Percentiles rank a stretch among this genome's conserved stretches.
phyloP scores from a whole-genome alignment of 2,113 vertebrate genomes.

The Sapayoa aenigma region DNA sequence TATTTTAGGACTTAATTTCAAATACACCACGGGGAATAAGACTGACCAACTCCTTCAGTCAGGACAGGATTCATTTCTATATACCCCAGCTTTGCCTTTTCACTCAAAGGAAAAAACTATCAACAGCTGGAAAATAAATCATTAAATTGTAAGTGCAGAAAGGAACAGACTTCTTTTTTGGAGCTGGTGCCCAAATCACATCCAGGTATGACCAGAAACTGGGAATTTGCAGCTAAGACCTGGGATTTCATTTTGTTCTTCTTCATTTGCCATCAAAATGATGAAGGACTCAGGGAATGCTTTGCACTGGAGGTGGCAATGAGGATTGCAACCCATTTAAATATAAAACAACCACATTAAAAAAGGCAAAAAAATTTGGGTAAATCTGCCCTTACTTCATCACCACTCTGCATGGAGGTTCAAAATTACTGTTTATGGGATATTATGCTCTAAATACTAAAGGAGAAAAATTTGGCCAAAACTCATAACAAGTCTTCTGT shows the following conservation, averaged over 20 bases:
- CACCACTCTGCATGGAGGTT: background rate
- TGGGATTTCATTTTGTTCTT: constrained; percentile 8
- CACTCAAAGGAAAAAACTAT: background rate
- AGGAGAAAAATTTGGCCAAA: constrained; percentile 14
- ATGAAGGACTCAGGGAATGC: background rate
- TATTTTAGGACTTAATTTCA: background rate
- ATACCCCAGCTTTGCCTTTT: background rate
- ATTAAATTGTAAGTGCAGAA: constrained; percentile 7
- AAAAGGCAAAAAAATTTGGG: background rate
- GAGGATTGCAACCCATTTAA: background rate
- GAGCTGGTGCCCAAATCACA: background rate
- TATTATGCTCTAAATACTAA: constrained; percentile 1
- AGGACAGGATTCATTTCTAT: background rate
- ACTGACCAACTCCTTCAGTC: background rate
- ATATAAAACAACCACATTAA: background rate
- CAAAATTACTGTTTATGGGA: background rate
- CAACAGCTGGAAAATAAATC: background rate
- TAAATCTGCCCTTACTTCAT: background rate
- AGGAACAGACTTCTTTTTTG: constrained; percentile 11
- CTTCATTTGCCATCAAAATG: background rate
- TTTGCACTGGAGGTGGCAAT: background rate
- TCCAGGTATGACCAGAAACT: background rate
- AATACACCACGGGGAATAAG: background rate
- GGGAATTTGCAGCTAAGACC: background rate
- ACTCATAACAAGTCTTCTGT: constrained; percentile 12